phyloP scores from a whole-genome alignment of 2,888 invertebrate species.

The Mythimna pallens region DNA sequence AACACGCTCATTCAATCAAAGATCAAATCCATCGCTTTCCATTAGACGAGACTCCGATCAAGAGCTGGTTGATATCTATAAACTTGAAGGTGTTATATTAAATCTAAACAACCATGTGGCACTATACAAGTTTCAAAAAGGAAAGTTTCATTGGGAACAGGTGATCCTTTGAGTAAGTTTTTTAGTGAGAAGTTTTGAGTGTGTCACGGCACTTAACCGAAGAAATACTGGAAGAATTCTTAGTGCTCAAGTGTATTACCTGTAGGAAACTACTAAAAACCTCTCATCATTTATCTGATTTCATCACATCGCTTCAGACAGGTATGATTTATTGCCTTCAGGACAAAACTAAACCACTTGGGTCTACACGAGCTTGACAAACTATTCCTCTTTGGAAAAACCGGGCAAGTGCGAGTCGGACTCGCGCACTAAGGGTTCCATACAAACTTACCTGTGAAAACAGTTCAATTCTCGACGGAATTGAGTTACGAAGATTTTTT shows the following conservation, averaged over 20 bases:
- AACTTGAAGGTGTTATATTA: neutral
- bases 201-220: neutral
- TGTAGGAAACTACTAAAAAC: neutral
- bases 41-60: neutral
- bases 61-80: neutral
- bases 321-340: neutral
- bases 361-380: conserved; percentile 7
- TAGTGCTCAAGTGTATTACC: neutral
- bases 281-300: neutral
- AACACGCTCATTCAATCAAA: neutral
- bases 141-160: neutral
- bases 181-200: conserved; percentile 15
- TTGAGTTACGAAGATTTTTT: no score
- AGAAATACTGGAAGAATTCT: neutral
- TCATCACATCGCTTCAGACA: neutral
- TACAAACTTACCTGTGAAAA: no score
- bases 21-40: neutral
- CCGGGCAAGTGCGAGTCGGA: no score
- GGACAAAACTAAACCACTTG: neutral
- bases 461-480: no score
- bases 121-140: conserved; percentile 10
- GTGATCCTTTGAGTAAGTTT: conserved; percentile 1
- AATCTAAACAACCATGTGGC: neutral
- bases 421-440: no score
- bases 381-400: neutral